Base-by-base conservation (phyloP, 2,797 vertebrate genomes). In the Sebastes steindachneri region DNA sequence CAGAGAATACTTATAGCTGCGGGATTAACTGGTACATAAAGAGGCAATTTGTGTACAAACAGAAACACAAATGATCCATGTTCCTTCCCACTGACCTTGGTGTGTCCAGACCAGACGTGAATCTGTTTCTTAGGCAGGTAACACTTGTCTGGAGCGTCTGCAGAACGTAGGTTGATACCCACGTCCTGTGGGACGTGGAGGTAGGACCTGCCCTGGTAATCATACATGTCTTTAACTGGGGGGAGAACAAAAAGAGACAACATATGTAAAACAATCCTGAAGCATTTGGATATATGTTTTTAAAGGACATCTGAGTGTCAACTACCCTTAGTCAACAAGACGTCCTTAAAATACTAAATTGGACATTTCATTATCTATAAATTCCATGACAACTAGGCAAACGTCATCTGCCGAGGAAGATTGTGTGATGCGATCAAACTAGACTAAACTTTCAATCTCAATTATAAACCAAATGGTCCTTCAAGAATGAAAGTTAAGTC, bases 71-170 rank as follows among this genome's bases (percentile, higher is more conserved):
- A 74, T 31, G 3, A 55, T 51, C 8, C 1, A 9, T 23, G 5
- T 21, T 4, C 6, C 4, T 23, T 57, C 17, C 14, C 55, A 65
- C 92, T 89, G 87, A 98, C 98, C 97, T 99, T 99, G 15, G 98
- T 99, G 94, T 99, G 99, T 88, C 99, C 99, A 59, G 97, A 97
- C 99, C 99, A 99, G 66, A 99, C 97, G 12, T 99, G 99, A 68
- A 99, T 97, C 90, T 99, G 98, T 87, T 99, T 99, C 92, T 99
- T 99, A 4, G 98, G 98, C 87, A 99, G 96, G 82, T 99, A 99
- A 91, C 99, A 99, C 79, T 99, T 99, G 66, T 99, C 97, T 33
- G 98, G 99, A 51, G 95, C 94, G 2, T 99, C 96, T 1, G 93
- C 64, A 21, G 97, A 98, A 69, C 98, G 96, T 26, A 99, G 95